Evolutionary conservation across 2,113 vertebrate species (phyloP).

Genomic region (Coturnix japonica): DNA sequence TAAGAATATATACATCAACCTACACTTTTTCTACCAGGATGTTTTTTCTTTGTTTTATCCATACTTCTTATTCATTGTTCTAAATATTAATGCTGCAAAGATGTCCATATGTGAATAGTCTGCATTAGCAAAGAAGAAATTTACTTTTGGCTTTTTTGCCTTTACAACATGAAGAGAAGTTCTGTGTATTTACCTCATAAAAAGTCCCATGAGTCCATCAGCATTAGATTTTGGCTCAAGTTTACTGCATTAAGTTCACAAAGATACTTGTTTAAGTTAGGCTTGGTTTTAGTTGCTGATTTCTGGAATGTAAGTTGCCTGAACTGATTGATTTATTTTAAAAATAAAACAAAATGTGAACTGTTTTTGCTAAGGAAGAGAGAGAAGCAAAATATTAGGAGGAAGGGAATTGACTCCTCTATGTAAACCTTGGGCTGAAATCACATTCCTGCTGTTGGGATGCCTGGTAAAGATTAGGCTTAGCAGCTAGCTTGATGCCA

Average conservation of each 20-base stretch:
- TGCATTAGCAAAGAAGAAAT: slow-evolving; percentile 1
- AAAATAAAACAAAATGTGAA: neutral
- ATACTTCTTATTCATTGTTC: neutral
- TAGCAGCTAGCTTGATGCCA: neutral
- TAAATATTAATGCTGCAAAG: neutral
- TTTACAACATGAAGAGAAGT: neutral
- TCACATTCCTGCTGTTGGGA: neutral
- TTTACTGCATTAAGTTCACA: neutral
- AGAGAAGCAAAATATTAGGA: neutral
- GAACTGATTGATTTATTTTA: neutral
- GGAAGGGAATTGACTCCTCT: neutral
- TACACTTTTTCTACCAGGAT: neutral
- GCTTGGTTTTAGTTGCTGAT: neutral
- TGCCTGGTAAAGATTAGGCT: neutral
- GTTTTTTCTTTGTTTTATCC: neutral
- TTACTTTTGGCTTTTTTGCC: slow-evolving; percentile 1
- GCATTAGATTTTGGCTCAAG: neutral
- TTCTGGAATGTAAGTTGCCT: neutral
- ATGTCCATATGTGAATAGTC: neutral
- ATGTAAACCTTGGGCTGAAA: neutral
- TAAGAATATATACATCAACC: neutral
- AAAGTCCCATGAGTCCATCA: neutral
- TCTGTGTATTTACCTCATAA: neutral
- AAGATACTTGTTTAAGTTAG: neutral
- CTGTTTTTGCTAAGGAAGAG: neutral